phyloP scores from a whole-genome alignment of 2,797 vertebrate species.

The Anomalospiza imberbis region DNA sequence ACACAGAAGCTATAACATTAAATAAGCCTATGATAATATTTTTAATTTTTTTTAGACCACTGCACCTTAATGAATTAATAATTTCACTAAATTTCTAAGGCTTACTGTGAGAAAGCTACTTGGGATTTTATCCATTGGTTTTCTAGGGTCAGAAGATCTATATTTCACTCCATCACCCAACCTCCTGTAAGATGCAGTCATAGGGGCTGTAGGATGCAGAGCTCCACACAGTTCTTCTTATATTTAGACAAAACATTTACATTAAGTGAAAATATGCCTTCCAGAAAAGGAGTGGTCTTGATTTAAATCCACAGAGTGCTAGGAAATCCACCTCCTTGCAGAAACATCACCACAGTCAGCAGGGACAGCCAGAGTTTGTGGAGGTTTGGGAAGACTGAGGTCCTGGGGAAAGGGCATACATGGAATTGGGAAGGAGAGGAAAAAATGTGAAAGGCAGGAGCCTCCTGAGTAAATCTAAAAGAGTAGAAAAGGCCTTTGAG shows the following conservation, averaged over 20 bases:
- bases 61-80: neutral
- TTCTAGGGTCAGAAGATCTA: neutral
- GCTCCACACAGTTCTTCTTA: neutral
- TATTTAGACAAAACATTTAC: neutral
- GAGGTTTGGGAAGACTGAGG: neutral
- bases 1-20: neutral
- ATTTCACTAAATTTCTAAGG: neutral
- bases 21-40: neutral
- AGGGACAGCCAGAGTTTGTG: neutral
- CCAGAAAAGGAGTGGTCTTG: neutral
- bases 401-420: neutral
- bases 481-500: neutral
- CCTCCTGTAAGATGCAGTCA: neutral
- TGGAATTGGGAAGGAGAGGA: neutral
- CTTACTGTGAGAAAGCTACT: neutral
- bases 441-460: neutral
- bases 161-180: neutral
- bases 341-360: neutral
- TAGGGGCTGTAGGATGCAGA: neutral
- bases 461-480: neutral
- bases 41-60: constrained; percentile 1
- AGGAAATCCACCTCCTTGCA: neutral
- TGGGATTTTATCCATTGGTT: neutral
- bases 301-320: neutral
- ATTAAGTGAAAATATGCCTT: neutral